phyloP scores from a whole-genome alignment of 2,797 vertebrate species.

The Scyliorhinus canicula region DNA sequence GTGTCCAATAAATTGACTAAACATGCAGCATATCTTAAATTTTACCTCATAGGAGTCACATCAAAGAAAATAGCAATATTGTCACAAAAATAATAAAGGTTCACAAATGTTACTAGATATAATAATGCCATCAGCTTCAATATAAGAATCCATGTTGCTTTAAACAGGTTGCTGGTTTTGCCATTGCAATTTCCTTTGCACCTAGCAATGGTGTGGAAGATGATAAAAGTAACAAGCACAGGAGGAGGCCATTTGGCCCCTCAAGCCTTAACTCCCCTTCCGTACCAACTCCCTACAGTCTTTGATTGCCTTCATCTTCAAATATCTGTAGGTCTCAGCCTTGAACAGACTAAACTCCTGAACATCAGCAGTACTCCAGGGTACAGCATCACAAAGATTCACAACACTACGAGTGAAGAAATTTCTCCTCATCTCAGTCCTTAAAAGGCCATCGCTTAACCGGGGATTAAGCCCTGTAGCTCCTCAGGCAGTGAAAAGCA shows the following conservation, averaged over 20 bases:
- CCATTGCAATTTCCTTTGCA: not conserved
- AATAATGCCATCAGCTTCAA: not conserved
- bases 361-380: not conserved
- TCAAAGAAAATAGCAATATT: not conserved
- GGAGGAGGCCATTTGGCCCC: no score
- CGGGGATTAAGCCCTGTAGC: no score
- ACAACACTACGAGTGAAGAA: no score
- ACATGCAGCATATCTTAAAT: not conserved
- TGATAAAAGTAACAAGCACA: not conserved
- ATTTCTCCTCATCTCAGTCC: no score
- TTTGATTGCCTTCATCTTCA: not conserved
- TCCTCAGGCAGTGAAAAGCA: no score
- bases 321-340: not conserved
- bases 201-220: not conserved
- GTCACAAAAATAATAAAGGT: not conserved
- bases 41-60: not conserved
- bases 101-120: no score
- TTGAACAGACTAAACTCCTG: not conserved
- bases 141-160: not conserved
- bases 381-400: no score
- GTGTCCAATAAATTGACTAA: not conserved
- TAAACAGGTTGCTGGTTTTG: not conserved
- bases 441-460: no score
- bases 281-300: not conserved
- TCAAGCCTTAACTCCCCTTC: not conserved